Conservation (phyloP, 2,797 vertebrate genomes). For the Sternotherus odoratus region DNA sequence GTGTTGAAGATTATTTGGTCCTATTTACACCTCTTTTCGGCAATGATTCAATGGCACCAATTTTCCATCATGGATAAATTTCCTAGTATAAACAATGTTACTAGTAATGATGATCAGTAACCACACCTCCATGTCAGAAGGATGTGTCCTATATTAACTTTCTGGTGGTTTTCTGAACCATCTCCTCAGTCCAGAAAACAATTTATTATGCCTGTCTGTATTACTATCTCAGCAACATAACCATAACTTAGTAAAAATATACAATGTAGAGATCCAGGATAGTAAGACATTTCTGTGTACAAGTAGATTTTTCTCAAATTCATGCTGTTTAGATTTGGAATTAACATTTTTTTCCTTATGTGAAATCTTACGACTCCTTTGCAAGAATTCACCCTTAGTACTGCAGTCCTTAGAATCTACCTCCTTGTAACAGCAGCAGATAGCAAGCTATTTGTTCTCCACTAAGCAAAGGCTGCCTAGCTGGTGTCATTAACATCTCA, state of each 20-base stretch:
- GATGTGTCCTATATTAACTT: neutral
- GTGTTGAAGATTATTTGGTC: neutral
- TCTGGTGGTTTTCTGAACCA: neutral
- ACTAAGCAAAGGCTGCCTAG: neutral
- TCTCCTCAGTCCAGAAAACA: conserved; percentile 12
- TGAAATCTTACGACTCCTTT: neutral
- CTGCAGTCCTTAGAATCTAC: neutral
- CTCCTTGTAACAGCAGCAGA: conserved; percentile 14
- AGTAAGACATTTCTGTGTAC: conserved; percentile 19
- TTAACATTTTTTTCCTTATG: neutral
- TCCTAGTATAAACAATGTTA: neutral
- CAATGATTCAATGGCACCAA: neutral
- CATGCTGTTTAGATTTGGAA: neutral
- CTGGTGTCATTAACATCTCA: neutral
- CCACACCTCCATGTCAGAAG: neutral
- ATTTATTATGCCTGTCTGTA: conserved; percentile 19
- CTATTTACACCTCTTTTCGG: neutral
- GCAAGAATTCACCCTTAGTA: no score
- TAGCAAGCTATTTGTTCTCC: conserved; percentile 20
- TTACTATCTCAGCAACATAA: conserved; percentile 13
- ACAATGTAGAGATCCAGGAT: conserved; percentile 1
- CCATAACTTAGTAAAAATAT: neutral
- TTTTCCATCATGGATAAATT: neutral
- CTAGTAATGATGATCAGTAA: neutral
- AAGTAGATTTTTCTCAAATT: conserved; percentile 40